phyloP scores from a whole-genome alignment of 2,888 invertebrate genomes.

The Drosophila mayaguana region DNA sequence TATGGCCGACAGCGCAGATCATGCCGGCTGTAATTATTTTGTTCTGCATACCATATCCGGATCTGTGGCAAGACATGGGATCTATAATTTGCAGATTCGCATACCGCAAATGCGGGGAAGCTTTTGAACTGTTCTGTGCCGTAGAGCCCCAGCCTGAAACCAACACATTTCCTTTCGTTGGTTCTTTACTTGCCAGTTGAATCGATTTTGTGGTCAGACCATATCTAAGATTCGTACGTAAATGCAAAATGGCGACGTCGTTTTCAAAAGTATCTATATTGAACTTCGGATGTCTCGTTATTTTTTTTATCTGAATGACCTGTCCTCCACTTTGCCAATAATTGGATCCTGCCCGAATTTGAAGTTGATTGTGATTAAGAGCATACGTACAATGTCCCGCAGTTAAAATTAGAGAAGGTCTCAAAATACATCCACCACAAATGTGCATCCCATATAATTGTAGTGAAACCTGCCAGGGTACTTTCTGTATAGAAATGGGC shows the following conservation, averaged over 20 bases:
- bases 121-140: accelerated
- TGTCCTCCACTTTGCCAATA: background rate
- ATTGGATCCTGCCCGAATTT: background rate
- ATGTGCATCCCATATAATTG: accelerated
- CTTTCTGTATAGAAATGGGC: background rate
- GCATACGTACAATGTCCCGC: background rate
- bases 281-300: background rate
- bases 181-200: accelerated
- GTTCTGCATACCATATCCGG: accelerated
- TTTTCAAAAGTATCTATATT: accelerated
- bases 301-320: background rate
- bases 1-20: background rate
- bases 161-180: background rate
- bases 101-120: background rate
- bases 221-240: background rate
- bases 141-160: background rate
- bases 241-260: slow-evolving; percentile 2
- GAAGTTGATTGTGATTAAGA: background rate
- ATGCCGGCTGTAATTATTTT: background rate
- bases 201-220: background rate
- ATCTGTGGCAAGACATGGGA: accelerated
- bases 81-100: background rate
- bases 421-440: slow-evolving; percentile 1
- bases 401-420: background rate
- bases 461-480: background rate